These are phyloP conservation scores for Spilogale gracilis DNA, from an alignment of 2,113 vertebrate genomes.

Conservation along the genomic window DNA sequence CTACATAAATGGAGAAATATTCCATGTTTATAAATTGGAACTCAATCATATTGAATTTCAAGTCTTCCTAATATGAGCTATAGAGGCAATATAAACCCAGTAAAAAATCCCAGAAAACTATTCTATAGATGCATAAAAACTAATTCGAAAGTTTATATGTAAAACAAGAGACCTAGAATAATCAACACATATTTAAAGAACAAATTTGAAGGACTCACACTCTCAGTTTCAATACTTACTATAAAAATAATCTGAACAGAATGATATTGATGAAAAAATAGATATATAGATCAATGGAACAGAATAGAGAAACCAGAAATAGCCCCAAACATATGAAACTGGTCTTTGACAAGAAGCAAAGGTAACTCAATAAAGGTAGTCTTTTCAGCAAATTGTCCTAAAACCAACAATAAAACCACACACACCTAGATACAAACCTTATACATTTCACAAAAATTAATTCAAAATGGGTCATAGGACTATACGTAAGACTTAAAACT, in stretches of 20 bases:
- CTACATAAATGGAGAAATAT: neutral
- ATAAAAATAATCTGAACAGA: neutral
- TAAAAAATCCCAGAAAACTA: slow-evolving; percentile 3
- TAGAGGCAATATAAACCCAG: neutral
- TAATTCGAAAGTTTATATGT: neutral
- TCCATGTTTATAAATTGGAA: neutral
- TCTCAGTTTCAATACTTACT: neutral
- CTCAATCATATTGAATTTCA: neutral
- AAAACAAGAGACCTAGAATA: slow-evolving; percentile 19
- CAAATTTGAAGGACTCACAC: neutral
- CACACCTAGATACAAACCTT: neutral
- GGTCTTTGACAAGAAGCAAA: neutral
- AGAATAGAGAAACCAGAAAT: neutral
- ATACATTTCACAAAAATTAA: neutral
- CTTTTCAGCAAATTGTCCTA: neutral
- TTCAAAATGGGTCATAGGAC: neutral
- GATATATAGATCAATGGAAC: neutral
- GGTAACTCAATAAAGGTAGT: neutral
- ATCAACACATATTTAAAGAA: neutral
- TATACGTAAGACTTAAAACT: neutral
- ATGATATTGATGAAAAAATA: neutral
- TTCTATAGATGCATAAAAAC: neutral
- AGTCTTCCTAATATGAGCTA: neutral
- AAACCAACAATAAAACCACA: neutral
- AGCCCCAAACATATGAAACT: neutral